phyloP scores from a whole-genome alignment of 92 coral and sea anemone species.

The Chrysogorgia sp. region DNA sequence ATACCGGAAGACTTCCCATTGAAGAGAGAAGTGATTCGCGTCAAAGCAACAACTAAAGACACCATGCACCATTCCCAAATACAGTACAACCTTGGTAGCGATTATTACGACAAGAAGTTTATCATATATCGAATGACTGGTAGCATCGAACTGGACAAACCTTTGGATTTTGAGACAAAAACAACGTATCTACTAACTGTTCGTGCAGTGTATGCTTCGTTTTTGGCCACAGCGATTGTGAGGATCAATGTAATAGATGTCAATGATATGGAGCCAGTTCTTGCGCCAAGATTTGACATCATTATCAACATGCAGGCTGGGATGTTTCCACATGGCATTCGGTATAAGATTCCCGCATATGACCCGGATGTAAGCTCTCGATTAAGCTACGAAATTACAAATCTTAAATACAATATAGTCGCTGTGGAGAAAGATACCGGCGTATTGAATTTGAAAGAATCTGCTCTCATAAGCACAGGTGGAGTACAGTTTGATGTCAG shows the following conservation, averaged over 20 bases:
- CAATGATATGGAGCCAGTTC: slow-evolving; percentile 82
- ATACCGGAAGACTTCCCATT: slow-evolving; percentile 60
- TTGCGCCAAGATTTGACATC: slow-evolving; percentile 73
- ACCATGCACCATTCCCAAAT: slow-evolving; percentile 57
- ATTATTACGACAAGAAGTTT: slow-evolving; percentile 73
- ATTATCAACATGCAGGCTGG: slow-evolving; percentile 77
- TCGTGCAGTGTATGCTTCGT: slow-evolving; percentile 74
- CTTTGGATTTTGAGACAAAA: slow-evolving; percentile 77
- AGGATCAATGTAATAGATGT: slow-evolving; percentile 68
- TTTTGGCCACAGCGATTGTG: slow-evolving; percentile 70
- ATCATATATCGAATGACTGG: slow-evolving; percentile 69
- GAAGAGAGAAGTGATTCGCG: slow-evolving; percentile 60
- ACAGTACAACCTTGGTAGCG: slow-evolving; percentile 71
- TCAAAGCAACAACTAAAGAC: slow-evolving; percentile 79
- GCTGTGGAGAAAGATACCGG: slow-evolving; percentile 71
- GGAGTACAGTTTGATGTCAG: slow-evolving; percentile 63
- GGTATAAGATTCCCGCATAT: slow-evolving; percentile 80
- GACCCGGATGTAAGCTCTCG: slow-evolving; percentile 85
- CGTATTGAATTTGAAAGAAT: slow-evolving; percentile 72
- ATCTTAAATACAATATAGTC: slow-evolving; percentile 53
- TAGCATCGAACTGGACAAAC: slow-evolving; percentile 61
- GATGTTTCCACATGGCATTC: slow-evolving; percentile 67
- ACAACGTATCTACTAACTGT: slow-evolving; percentile 74
- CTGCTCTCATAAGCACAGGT: slow-evolving; percentile 66
- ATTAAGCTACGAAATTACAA: slow-evolving; percentile 58